A percentile compares a stretch with the other conserved stretches of the same genome.
These are phyloP conservation scores for Magallana gigas DNA, from an alignment of 1,140 invertebrate genomes.

Conservation along the genomic window DNA sequence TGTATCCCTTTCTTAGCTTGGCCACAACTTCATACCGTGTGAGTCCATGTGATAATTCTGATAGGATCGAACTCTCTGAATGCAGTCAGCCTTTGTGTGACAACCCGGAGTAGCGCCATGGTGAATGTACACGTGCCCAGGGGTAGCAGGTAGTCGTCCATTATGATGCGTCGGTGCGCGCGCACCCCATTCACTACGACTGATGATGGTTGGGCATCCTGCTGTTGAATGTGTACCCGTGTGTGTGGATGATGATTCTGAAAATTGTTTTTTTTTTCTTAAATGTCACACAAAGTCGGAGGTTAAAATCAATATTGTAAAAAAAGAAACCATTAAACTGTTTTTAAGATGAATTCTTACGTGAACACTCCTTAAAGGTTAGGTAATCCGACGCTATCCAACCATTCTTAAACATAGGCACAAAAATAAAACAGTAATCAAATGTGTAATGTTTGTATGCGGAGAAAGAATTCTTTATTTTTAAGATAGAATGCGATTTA, in stretches of 20 bases:
- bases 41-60: constrained; percentile 87
- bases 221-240: neutral
- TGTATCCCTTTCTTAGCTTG: constrained; percentile 41
- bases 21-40: constrained; percentile 68
- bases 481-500: too few species aligned
- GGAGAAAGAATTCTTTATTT: too few species aligned
- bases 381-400: neutral
- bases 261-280: too few species aligned
- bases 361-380: neutral
- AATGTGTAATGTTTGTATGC: too few species aligned
- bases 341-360: neutral
- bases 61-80: constrained; percentile 81
- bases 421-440: neutral
- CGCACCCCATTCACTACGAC: constrained; percentile 66
- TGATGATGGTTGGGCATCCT: constrained; percentile 64
- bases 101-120: constrained; percentile 84
- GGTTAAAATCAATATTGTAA: too few species aligned
- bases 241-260: neutral
- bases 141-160: constrained; percentile 43
- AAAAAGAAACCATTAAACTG: neutral
- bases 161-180: constrained; percentile 42
- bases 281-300: neutral
- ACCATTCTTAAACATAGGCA: neutral
- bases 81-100: constrained; percentile 81
- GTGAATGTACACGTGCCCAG: constrained; percentile 81